A percentile compares a stretch with the other conserved stretches of the same genome.
phyloP scores from a whole-genome alignment of 2,797 vertebrate species.

The Hippoglossus hippoglossus region DNA sequence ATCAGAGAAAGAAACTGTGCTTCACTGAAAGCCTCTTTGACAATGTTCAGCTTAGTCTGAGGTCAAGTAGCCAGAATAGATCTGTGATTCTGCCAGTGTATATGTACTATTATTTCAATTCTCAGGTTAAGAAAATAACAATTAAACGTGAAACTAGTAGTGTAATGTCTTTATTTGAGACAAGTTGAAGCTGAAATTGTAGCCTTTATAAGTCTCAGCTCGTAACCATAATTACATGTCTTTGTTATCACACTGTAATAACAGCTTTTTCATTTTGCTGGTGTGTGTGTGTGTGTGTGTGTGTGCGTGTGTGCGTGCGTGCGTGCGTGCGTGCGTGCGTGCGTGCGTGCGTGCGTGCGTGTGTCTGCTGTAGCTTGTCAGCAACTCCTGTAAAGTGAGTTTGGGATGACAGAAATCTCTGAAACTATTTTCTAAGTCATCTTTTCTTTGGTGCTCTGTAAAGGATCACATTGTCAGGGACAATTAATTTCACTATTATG shows the following conservation, averaged over 20 bases:
- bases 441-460: not conserved
- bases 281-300: no score
- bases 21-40: not conserved
- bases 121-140: constrained; percentile 2
- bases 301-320: no score
- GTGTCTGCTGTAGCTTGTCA: not conserved
- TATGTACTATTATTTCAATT: not conserved
- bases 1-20: no score
- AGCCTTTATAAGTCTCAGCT: constrained; percentile 9
- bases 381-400: not conserved
- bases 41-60: not conserved
- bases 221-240: constrained; percentile 18
- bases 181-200: constrained; percentile 7
- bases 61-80: not conserved
- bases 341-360: no score
- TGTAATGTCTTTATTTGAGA: constrained; percentile 13
- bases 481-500: not conserved
- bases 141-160: constrained; percentile 1
- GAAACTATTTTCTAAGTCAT: not conserved
- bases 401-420: not conserved
- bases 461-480: not conserved
- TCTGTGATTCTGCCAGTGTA: not conserved
- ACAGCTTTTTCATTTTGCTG: not conserved
- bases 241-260: constrained; percentile 24
- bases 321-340: no score